These are phyloP conservation scores for Sarcophaga caerulescens DNA, from an alignment of 2,888 invertebrate species.

Conservation along the genomic window DNA sequence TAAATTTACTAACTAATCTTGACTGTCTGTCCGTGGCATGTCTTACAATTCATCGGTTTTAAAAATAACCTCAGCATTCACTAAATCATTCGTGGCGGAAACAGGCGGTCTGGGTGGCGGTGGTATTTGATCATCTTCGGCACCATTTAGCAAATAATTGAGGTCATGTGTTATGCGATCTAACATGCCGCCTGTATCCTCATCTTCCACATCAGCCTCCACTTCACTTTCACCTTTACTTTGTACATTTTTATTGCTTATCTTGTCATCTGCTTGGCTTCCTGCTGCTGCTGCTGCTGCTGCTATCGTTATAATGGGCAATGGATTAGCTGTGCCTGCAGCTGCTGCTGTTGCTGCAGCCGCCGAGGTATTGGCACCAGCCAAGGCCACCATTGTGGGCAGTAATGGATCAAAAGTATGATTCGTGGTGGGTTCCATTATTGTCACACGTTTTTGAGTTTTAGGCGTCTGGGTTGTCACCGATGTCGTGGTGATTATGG, in stretches of 20 bases:
- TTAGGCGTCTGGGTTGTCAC: conserved; percentile 78
- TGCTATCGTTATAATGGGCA: no score
- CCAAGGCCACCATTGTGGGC: conserved; percentile 77
- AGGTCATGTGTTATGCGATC: conserved; percentile 91
- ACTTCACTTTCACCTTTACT: conserved; percentile 35
- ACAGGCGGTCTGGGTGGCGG: conserved; percentile 72
- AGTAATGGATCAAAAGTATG: conserved; percentile 78
- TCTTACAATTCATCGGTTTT: conserved; percentile 58
- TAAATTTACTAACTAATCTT: conserved; percentile 57
- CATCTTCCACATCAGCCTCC: conserved; percentile 68
- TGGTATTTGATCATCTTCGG: conserved; percentile 74
- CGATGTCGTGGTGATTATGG: conserved; percentile 71
- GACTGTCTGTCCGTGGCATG: neutral
- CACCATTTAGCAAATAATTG: conserved; percentile 90
- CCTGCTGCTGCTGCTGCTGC: conserved; percentile 34
- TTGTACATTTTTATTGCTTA: conserved; percentile 61
- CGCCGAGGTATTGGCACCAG: conserved; percentile 68
- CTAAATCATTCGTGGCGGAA: conserved; percentile 52
- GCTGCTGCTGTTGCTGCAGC: conserved; percentile 21
- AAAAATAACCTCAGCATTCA: conserved; percentile 52
- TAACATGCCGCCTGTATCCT: conserved; percentile 84
- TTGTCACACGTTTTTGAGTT: conserved; percentile 80
- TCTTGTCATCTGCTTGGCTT: conserved; percentile 72
- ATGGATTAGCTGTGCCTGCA: no score
- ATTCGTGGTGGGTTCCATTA: conserved; percentile 78